A percentile compares a stretch with the other conserved stretches of the same genome.
phyloP scores from a whole-genome alignment of 2,888 invertebrate genomes.

The Drosophila greeni region DNA sequence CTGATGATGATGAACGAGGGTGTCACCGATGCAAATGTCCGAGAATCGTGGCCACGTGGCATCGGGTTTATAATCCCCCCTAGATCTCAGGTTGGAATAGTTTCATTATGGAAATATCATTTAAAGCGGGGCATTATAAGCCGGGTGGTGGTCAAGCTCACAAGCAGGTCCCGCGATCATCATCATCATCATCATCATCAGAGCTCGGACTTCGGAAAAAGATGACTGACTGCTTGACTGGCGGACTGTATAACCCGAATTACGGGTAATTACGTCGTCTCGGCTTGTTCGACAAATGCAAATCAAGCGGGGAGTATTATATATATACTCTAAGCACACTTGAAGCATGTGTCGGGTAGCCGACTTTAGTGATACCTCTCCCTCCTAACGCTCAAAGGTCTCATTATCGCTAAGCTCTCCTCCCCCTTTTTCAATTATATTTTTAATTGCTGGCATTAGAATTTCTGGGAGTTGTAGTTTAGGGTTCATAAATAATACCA shows the following conservation, averaged over 20 bases:
- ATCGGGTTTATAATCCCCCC: too few relatives aligned
- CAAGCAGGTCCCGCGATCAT: slow-evolving; percentile 5
- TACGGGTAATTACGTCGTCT: slow-evolving; percentile 55
- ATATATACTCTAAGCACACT: too few relatives aligned
- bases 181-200: background rate
- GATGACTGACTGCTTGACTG: slow-evolving; percentile 9
- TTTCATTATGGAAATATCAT: background rate
- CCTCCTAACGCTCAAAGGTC: background rate
- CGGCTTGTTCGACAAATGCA: slow-evolving; percentile 55
- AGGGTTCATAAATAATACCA: slow-evolving; percentile 21
- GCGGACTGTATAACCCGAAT: slow-evolving; percentile 57
- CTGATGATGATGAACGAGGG: background rate
- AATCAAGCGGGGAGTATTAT: slow-evolving; percentile 48
- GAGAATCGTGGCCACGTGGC: slow-evolving; percentile 31
- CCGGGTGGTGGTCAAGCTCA: slow-evolving; percentile 3
- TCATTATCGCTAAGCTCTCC: background rate
- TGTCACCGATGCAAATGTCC: slow-evolving; percentile 13
- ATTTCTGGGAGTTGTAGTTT: background rate
- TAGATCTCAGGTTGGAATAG: too few relatives aligned
- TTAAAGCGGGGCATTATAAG: slow-evolving; percentile 5
- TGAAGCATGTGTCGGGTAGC: too few relatives aligned
- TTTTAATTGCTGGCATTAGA: slow-evolving; percentile 42
- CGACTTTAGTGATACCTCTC: slow-evolving; percentile 14
- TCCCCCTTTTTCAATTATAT: slow-evolving; percentile 38
- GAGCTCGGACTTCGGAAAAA: background rate